Evolutionary conservation across 1,140 invertebrate genomes (phyloP).

Genomic region (Halictus rubicundus): DNA sequence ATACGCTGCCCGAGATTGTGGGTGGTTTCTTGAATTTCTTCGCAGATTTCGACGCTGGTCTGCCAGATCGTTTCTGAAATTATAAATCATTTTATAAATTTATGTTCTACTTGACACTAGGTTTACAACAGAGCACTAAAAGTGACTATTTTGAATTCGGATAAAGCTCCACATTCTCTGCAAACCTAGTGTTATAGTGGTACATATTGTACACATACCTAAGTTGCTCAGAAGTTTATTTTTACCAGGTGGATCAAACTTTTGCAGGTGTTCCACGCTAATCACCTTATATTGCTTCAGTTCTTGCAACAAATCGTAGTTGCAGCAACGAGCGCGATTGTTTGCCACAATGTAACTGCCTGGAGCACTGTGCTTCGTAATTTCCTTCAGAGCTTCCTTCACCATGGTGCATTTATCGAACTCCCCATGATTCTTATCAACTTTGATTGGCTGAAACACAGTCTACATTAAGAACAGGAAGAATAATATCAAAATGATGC

Average conservation of each 20-base stretch:
- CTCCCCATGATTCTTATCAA: constrained; percentile 47
- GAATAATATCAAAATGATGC: neutral
- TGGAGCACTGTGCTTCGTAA: constrained; percentile 69
- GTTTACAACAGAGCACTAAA: no score
- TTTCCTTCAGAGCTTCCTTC: constrained; percentile 76
- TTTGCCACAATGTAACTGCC: constrained; percentile 78
- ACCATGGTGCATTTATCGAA: constrained; percentile 59
- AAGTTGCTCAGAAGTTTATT: constrained; percentile 73
- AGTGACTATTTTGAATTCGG: no score
- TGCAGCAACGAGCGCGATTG: constrained; percentile 74
- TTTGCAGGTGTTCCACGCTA: constrained; percentile 75
- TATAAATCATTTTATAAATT: constrained; percentile 16
- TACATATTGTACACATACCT: constrained; percentile 50
- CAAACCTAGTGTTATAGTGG: no score
- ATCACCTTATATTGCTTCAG: constrained; percentile 75
- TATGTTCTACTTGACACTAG: neutral
- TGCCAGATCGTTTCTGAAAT: constrained; percentile 79
- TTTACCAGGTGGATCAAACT: constrained; percentile 74
- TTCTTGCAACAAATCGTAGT: constrained; percentile 73
- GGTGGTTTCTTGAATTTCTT: constrained; percentile 78
- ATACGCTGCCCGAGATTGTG: constrained; percentile 68
- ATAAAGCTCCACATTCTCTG: no score
- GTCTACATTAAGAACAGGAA: constrained; percentile 11
- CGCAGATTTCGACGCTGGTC: constrained; percentile 75
- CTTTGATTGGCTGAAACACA: constrained; percentile 61